Conservation (phyloP, 2,797 vertebrate genomes). For the Thaleichthys pacificus region DNA sequence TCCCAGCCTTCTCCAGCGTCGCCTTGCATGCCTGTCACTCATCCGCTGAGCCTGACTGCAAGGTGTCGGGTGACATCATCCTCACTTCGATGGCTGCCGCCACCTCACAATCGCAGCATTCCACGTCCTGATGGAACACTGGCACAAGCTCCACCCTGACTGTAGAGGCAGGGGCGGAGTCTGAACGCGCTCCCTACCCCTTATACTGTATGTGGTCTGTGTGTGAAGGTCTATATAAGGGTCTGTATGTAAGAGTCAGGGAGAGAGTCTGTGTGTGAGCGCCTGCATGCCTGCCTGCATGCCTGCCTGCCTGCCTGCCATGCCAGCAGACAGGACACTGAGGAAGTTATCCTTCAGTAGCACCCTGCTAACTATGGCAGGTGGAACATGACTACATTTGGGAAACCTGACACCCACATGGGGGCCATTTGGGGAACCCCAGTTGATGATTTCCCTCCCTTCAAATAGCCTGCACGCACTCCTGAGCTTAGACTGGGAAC, state of each 20-base stretch:
- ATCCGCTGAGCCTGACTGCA: slow-evolving; percentile 47
- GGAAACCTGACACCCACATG: slow-evolving; percentile 51
- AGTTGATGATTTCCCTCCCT: slow-evolving; percentile 2
- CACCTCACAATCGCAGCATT: background rate
- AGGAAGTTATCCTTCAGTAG: slow-evolving; percentile 28
- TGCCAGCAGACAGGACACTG: slow-evolving; percentile 10
- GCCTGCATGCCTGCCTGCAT: too few species aligned
- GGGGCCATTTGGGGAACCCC: slow-evolving; percentile 13
- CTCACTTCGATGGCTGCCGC: slow-evolving; percentile 19
- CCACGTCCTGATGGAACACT: background rate
- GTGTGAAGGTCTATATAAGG: too few species aligned
- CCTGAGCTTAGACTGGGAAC: slow-evolving; percentile 10
- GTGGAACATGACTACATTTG: slow-evolving; percentile 57
- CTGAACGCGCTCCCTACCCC: too few species aligned
- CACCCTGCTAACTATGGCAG: slow-evolving; percentile 41
- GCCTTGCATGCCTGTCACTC: slow-evolving; percentile 28
- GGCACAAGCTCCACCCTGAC: background rate
- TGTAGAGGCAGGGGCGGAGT: too few species aligned
- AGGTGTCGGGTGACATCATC: slow-evolving; percentile 54
- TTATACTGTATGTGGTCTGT: too few species aligned
- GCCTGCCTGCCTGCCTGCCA: too few species aligned
- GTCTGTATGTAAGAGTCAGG: too few species aligned
- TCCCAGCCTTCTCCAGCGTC: slow-evolving; percentile 55
- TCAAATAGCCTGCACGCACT: background rate
- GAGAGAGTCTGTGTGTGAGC: background rate